These are phyloP conservation scores for Frieseomelitta varia DNA, from an alignment of 1,140 invertebrate species.

Conservation along the genomic window DNA sequence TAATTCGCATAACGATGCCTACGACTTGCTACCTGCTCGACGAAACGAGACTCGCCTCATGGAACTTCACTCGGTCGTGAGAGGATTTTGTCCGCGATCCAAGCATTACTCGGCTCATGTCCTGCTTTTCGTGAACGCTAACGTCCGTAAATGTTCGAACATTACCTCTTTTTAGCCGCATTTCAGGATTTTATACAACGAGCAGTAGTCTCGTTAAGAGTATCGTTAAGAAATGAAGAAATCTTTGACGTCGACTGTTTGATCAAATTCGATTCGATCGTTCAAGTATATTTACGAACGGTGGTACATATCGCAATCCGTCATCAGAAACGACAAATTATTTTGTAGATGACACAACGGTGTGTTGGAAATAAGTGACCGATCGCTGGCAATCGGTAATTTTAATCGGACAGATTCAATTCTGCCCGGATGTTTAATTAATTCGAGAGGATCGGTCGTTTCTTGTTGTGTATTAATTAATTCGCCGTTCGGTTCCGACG, in stretches of 20 bases:
- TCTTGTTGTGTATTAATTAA: slow-evolving; percentile 22
- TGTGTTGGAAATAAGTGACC: not conserved
- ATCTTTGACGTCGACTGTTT: not conserved
- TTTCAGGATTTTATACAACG: no score
- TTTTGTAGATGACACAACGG: slow-evolving; percentile 3
- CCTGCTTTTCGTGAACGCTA: no score
- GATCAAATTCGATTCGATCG: not conserved
- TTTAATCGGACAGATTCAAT: not conserved
- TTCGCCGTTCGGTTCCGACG: not conserved
- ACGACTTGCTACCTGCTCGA: not conserved
- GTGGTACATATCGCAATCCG: not conserved
- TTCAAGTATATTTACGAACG: not conserved
- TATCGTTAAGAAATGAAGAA: no score
- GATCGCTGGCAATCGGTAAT: not conserved
- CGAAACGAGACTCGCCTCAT: not conserved
- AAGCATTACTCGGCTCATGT: not conserved
- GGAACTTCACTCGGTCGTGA: not conserved
- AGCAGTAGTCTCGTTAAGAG: no score
- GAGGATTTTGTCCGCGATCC: not conserved
- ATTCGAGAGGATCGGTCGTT: not conserved
- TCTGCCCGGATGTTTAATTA: slow-evolving; percentile 15
- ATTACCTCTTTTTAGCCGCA: no score
- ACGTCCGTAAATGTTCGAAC: not conserved
- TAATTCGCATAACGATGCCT: slow-evolving; percentile 38
- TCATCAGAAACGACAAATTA: not conserved